phyloP scores from a whole-genome alignment of 2,888 invertebrate genomes.

The Argyra leucocephala region DNA sequence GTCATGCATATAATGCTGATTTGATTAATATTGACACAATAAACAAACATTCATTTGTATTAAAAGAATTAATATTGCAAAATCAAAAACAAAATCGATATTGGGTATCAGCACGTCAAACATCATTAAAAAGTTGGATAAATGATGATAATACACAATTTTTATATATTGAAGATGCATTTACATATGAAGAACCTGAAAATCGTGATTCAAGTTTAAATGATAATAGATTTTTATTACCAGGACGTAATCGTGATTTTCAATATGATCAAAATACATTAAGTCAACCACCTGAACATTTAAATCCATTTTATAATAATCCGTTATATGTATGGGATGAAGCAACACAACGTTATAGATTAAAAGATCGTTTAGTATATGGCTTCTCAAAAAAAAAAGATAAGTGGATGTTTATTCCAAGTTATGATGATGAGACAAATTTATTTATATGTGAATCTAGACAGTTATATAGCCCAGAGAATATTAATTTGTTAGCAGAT shows the following conservation, averaged over 20 bases:
- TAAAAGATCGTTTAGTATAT: conserved; percentile 69
- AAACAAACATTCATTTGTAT: conserved; percentile 80
- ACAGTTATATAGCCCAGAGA: conserved; percentile 46
- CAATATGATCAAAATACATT: conserved; percentile 15
- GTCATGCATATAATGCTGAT: conserved; percentile 74
- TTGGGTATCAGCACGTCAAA: conserved; percentile 74
- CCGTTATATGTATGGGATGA: conserved; percentile 32
- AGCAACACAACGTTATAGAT: conserved; percentile 32
- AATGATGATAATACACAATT: conserved; percentile 80
- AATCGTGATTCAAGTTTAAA: conserved; percentile 35
- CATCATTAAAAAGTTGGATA: conserved; percentile 64
- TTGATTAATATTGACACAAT: conserved; percentile 67
- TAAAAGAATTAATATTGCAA: conserved; percentile 67
- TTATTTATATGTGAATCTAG: conserved; percentile 75
- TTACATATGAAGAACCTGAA: conserved; percentile 55
- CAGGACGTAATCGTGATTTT: conserved; percentile 25
- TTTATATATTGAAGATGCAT: conserved; percentile 69
- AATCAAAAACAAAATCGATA: conserved; percentile 81
- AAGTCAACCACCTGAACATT: not conserved
- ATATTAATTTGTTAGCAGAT: conserved; percentile 61
- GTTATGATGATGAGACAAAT: conserved; percentile 64
- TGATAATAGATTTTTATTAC: conserved; percentile 38
- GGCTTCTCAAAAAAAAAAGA: conserved; percentile 61
- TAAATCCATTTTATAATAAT: conserved; percentile 23
- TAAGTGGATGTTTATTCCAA: conserved; percentile 76